Conservation (phyloP, 1,140 invertebrate species). For the Physella acuta region DNA sequence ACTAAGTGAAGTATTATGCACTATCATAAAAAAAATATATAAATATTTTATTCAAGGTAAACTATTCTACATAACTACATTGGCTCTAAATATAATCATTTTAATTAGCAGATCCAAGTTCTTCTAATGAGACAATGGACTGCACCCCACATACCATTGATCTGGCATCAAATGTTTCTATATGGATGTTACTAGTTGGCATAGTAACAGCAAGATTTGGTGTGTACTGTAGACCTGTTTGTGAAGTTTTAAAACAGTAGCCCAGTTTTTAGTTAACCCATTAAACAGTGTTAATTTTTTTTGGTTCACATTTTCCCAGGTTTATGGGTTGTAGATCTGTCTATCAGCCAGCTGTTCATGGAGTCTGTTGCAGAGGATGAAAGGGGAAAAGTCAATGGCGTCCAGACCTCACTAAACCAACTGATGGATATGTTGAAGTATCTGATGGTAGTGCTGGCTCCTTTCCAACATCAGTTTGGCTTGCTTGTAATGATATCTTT, state of each 20-base stretch:
- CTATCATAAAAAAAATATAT: too few relatives aligned
- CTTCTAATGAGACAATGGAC: too few relatives aligned
- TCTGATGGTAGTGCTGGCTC: constrained; percentile 61
- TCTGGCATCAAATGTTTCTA: constrained; percentile 49
- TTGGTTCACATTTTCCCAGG: constrained; percentile 36
- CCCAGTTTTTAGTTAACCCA: not conserved
- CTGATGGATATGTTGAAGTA: constrained; percentile 65
- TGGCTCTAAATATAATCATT: too few relatives aligned
- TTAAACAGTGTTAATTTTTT: not conserved
- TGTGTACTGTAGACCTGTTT: constrained; percentile 35
- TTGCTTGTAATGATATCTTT: constrained; percentile 61
- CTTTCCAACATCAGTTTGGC: constrained; percentile 59
- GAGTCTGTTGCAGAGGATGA: constrained; percentile 63
- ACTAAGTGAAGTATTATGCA: too few relatives aligned
- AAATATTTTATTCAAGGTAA: too few relatives aligned
- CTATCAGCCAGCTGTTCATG: constrained; percentile 67
- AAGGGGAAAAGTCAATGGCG: constrained; percentile 65
- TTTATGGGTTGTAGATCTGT: constrained; percentile 67
- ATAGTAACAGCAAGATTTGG: constrained; percentile 62
- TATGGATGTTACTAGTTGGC: constrained; percentile 59
- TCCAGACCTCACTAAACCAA: constrained; percentile 65
- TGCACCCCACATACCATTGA: too few relatives aligned
- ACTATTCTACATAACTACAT: too few relatives aligned
- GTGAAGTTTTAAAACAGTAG: not conserved
- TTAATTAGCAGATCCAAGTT: too few relatives aligned